These are phyloP conservation scores for Virgularia gustaviana DNA, from an alignment of 92 coral and sea anemone genomes.

Conservation along the genomic window DNA sequence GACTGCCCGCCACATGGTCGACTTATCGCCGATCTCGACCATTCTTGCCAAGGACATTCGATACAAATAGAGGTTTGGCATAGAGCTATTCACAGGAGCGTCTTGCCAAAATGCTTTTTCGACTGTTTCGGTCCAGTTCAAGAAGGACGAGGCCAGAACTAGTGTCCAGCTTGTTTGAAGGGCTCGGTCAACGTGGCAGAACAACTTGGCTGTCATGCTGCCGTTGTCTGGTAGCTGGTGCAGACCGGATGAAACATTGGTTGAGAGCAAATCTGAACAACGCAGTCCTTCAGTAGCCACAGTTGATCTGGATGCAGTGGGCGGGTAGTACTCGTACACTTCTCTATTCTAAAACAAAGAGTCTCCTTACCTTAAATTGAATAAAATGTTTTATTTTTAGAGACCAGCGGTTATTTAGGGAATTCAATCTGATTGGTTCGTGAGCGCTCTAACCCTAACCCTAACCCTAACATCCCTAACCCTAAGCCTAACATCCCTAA, in stretches of 20 bases:
- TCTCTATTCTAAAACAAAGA: too few relatives aligned
- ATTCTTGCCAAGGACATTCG: not conserved
- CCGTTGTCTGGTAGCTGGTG: not conserved
- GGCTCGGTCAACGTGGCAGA: not conserved
- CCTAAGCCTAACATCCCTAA: too few relatives aligned
- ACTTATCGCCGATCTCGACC: not conserved
- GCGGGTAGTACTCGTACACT: too few relatives aligned
- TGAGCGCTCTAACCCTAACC: too few relatives aligned
- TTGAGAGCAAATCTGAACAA: not conserved
- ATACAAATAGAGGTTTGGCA: not conserved
- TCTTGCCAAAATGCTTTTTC: not conserved
- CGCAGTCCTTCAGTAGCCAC: not conserved
- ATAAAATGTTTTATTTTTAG: too few relatives aligned
- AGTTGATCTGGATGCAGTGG: not conserved
- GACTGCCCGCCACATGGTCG: not conserved
- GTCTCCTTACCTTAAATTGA: too few relatives aligned
- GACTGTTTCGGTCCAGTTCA: not conserved
- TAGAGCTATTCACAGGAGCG: not conserved
- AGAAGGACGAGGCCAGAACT: not conserved
- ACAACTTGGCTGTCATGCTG: not conserved
- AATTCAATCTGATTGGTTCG: too few relatives aligned
- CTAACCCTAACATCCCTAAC: too few relatives aligned
- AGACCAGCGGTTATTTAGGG: too few relatives aligned
- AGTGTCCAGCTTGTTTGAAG: constrained; percentile 6
- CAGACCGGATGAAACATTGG: constrained; percentile 2